These are phyloP conservation scores for Chaitophorus viminalis DNA, from an alignment of 2,888 invertebrate genomes.

Conservation along the genomic window DNA sequence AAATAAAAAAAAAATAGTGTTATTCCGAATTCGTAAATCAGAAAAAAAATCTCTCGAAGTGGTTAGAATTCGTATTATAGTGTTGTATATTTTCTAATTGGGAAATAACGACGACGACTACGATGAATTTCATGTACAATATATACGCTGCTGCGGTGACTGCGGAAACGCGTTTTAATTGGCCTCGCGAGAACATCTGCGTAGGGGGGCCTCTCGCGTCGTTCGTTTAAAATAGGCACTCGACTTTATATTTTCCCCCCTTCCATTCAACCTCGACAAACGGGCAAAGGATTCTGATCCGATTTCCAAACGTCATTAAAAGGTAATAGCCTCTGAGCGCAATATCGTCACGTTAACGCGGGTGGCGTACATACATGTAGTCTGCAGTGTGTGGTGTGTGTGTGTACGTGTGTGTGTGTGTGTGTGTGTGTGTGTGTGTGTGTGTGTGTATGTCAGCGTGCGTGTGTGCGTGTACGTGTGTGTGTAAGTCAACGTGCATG, in stretches of 20 bases:
- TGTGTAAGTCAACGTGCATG: too few species aligned
- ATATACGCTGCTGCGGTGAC: background rate
- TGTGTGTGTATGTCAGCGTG: too few species aligned
- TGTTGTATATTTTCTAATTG: slow-evolving; percentile 2
- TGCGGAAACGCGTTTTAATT: slow-evolving; percentile 14
- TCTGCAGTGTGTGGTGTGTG: too few species aligned
- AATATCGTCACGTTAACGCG: background rate
- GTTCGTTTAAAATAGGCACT: slow-evolving; percentile 16
- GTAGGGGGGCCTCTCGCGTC: slow-evolving; percentile 4
- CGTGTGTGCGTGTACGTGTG: background rate
- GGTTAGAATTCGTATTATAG: background rate
- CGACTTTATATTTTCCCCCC: background rate
- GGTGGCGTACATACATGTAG: background rate
- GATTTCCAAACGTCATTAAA: slow-evolving; percentile 28
- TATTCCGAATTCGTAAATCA: too few species aligned
- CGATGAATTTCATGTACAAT: background rate
- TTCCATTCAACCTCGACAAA: background rate
- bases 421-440: background rate
- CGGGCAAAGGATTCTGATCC: slow-evolving; percentile 5
- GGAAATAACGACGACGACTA: background rate
- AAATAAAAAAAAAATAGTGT: background rate
- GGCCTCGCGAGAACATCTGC: background rate
- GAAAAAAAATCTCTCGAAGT: background rate
- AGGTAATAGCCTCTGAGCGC: slow-evolving; percentile 9
- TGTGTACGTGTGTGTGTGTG: too few species aligned